A percentile compares a stretch with the other conserved stretches of the same genome.
Evolutionary conservation across 2,888 invertebrate genomes (phyloP).

Genomic region (Danaus chrysippus): DNA sequence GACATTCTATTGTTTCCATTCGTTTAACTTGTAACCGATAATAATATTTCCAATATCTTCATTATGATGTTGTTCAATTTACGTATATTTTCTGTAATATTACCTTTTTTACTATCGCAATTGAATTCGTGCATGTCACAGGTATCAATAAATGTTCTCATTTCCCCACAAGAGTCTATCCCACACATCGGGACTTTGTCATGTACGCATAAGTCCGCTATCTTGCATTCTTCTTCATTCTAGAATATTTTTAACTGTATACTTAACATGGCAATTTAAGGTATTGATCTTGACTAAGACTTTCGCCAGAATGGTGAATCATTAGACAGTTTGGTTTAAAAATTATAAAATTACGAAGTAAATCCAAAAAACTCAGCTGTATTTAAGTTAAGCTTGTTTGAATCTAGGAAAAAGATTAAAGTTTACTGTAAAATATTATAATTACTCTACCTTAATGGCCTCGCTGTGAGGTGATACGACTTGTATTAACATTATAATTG

Average conservation of each 20-base stretch:
- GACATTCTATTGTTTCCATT: too few relatives aligned
- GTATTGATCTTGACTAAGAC: background rate
- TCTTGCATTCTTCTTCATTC: slow-evolving; percentile 72
- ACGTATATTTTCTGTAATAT: background rate
- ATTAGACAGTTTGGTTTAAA: too few relatives aligned
- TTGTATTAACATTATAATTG: slow-evolving; percentile 34
- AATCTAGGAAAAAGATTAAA: too few relatives aligned
- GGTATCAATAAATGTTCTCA: slow-evolving; percentile 70
- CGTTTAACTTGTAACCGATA: too few relatives aligned
- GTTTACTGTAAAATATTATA: background rate
- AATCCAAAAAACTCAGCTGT: too few relatives aligned
- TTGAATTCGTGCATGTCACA: slow-evolving; percentile 75
- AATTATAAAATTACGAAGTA: too few relatives aligned
- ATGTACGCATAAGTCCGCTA: slow-evolving; percentile 70
- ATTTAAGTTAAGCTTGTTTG: too few relatives aligned
- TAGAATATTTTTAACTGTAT: slow-evolving; percentile 28
- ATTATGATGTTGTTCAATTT: background rate
- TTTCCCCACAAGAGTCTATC: slow-evolving; percentile 72
- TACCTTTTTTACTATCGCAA: slow-evolving; percentile 73
- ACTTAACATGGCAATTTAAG: background rate
- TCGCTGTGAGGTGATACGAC: slow-evolving; percentile 59
- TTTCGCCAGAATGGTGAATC: too few relatives aligned
- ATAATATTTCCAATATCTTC: too few relatives aligned
- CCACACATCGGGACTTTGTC: slow-evolving; percentile 75
- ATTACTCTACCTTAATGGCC: slow-evolving; percentile 51